These are phyloP conservation scores for Bovichtus diacanthus DNA, from an alignment of 2,797 vertebrate genomes.

Conservation along the genomic window DNA sequence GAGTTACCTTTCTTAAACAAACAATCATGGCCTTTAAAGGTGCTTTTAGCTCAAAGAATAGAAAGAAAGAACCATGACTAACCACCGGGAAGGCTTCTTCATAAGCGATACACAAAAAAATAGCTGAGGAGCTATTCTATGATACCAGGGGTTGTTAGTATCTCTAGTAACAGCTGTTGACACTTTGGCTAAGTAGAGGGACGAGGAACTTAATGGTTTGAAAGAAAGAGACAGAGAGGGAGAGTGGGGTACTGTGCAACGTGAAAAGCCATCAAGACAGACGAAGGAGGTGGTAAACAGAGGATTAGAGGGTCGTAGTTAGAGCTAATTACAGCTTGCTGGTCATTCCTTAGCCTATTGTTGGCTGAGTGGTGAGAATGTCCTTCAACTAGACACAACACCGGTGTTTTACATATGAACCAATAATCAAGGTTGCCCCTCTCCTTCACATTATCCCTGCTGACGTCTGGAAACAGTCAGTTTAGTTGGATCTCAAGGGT, in stretches of 20 bases:
- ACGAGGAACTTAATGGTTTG: neutral
- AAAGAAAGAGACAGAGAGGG: conserved; percentile 20
- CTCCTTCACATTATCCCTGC: conserved; percentile 51
- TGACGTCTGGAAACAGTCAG: conserved; percentile 37
- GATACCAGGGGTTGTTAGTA: conserved; percentile 31
- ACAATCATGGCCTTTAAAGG: conserved; percentile 51
- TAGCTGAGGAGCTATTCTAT: neutral
- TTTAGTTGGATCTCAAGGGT: neutral
- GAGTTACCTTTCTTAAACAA: conserved; percentile 37
- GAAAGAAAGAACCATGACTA: neutral
- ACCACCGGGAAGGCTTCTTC: conserved; percentile 6
- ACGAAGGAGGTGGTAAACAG: conserved; percentile 44
- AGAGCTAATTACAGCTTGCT: conserved; percentile 62
- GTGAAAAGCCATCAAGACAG: conserved; percentile 43
- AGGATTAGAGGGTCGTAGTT: conserved; percentile 69
- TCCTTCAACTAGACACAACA: conserved; percentile 35
- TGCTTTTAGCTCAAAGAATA: conserved; percentile 14
- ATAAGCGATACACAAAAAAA: conserved; percentile 3
- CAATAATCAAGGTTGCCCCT: conserved; percentile 42
- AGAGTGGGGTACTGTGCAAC: conserved; percentile 10
- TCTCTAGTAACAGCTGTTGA: conserved; percentile 30
- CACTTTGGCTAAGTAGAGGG: conserved; percentile 9
- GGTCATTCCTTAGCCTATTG: conserved; percentile 46
- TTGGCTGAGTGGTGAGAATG: conserved; percentile 41
- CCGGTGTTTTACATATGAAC: conserved; percentile 55